Evolutionary conservation across 2,113 vertebrate genomes (phyloP).

Genomic region (Epinephelus fuscoguttatus): DNA sequence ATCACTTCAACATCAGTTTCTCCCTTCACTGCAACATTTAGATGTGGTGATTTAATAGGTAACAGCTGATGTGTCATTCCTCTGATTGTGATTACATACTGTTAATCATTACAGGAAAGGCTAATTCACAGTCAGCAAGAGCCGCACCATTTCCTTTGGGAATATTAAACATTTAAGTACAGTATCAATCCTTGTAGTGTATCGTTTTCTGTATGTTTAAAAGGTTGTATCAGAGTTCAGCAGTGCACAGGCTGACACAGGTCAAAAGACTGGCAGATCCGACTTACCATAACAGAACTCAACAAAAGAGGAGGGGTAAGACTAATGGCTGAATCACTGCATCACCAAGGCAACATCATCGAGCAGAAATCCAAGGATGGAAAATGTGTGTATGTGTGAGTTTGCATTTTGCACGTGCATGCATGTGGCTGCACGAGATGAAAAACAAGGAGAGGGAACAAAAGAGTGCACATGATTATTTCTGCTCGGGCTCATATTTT

Average conservation of each 20-base stretch:
- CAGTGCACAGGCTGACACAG: conserved; percentile 24
- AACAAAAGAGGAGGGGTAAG: conserved; percentile 60
- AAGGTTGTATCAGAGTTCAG: conserved; percentile 6
- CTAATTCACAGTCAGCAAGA: conserved; percentile 25
- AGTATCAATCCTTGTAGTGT: not conserved
- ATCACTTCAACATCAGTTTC: not conserved
- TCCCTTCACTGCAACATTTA: not conserved
- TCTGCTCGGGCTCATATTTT: conserved; percentile 14
- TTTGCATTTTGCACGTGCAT: conserved; percentile 20
- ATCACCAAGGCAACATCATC: conserved; percentile 70
- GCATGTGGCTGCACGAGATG: conserved; percentile 11
- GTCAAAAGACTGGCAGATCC: conserved; percentile 52
- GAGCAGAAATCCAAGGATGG: conserved; percentile 46
- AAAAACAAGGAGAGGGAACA: conserved; percentile 3
- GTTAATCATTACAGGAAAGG: conserved; percentile 38
- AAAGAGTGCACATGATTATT: conserved; percentile 2
- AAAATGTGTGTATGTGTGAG: conserved; percentile 30
- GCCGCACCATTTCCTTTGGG: not conserved
- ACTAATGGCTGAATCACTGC: conserved; percentile 56
- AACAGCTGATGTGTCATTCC: conserved; percentile 5
- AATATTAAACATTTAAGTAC: not conserved
- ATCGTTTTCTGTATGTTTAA: not conserved
- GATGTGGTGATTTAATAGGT: not conserved
- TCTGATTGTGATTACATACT: conserved; percentile 18
- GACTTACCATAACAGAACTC: conserved; percentile 54